A percentile compares a stretch with the other conserved stretches of the same genome.
These are phyloP conservation scores for Ganaspis brasiliensis DNA, from an alignment of 2,888 invertebrate genomes.

Conservation along the genomic window DNA sequence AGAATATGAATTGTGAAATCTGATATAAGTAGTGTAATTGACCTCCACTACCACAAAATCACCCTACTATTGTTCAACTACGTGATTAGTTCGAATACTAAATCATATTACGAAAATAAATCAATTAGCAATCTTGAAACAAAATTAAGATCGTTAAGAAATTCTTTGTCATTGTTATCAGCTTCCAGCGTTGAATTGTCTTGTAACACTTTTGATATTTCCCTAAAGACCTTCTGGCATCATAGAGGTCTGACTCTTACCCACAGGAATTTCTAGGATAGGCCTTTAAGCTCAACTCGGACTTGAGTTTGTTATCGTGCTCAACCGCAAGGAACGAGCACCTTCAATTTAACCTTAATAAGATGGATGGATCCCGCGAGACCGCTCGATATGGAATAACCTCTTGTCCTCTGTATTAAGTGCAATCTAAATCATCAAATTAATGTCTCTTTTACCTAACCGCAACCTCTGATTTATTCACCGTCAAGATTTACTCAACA, in stretches of 20 bases:
- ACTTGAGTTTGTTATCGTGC: slow-evolving; percentile 68
- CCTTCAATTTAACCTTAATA: slow-evolving; percentile 73
- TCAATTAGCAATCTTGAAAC: too few relatives aligned
- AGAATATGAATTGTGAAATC: too few relatives aligned
- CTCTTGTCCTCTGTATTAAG: slow-evolving; percentile 41
- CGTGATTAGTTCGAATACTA: too few relatives aligned
- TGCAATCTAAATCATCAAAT: slow-evolving; percentile 64
- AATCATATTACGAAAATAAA: too few relatives aligned
- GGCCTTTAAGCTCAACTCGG: slow-evolving; percentile 8
- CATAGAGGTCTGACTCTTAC: slow-evolving; percentile 6
- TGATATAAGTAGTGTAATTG: too few relatives aligned
- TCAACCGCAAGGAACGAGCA: slow-evolving; percentile 68
- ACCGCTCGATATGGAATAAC: slow-evolving; percentile 65
- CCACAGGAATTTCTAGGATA: slow-evolving; percentile 32
- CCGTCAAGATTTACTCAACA: slow-evolving; percentile 21
- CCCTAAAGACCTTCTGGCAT: slow-evolving; percentile 49
- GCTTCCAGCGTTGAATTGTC: too few relatives aligned
- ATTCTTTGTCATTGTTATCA: too few relatives aligned
- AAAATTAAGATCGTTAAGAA: not conserved
- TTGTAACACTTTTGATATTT: slow-evolving; percentile 49
- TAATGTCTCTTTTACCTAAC: slow-evolving; percentile 72
- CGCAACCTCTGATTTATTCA: slow-evolving; percentile 63
- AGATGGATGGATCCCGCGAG: slow-evolving; percentile 74
- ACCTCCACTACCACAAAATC: too few relatives aligned
- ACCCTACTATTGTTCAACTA: too few relatives aligned